Evolutionary conservation across 2,113 vertebrate species (phyloP).

Genomic region (Pachyramphus minor): DNA sequence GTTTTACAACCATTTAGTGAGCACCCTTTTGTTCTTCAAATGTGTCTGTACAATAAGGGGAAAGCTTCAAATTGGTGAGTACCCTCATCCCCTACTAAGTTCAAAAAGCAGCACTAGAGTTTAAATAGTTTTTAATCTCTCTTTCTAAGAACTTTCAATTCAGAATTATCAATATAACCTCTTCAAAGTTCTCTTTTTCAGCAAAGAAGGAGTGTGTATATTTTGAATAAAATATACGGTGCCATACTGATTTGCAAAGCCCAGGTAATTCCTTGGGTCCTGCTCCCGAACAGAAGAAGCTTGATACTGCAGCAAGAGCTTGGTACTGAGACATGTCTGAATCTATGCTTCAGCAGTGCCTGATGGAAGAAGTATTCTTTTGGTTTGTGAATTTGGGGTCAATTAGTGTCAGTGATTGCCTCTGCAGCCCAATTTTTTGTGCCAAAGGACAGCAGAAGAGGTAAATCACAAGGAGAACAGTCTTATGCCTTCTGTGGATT

Average conservation of each 20-base stretch:
- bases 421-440: neutral
- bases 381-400: neutral
- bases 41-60: neutral
- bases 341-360: neutral
- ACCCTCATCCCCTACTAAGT: neutral
- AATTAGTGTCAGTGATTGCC: neutral
- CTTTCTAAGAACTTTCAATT: neutral
- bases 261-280: neutral
- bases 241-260: neutral
- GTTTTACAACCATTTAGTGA: neutral
- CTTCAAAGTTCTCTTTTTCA: neutral
- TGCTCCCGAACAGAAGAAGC: neutral
- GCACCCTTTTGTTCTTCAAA: neutral
- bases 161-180: neutral
- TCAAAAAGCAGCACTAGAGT: neutral
- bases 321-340: neutral
- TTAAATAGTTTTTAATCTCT: neutral
- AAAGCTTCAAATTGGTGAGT: neutral
- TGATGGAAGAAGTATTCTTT: neutral
- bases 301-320: neutral
- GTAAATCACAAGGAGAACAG: neutral
- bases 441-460: neutral
- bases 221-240: neutral
- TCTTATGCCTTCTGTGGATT: neutral
- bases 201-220: neutral